Evolutionary conservation across 2,113 vertebrate species (phyloP), one percentile per base, ranked within the genome.

Genomic region (Vicugna pacos): DNA sequence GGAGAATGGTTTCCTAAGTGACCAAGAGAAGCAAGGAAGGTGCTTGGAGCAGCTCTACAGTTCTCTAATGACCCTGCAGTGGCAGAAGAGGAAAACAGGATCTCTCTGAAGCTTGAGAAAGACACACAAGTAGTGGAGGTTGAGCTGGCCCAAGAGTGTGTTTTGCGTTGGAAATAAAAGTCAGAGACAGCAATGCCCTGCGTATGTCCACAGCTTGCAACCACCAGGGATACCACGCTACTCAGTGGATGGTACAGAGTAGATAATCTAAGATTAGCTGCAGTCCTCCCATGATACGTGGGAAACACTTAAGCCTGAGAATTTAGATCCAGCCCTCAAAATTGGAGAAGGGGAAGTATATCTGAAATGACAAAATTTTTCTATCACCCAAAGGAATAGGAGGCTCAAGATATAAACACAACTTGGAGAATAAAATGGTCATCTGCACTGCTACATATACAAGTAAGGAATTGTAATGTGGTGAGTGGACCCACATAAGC

Each of bases 351-450:
- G 35, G 4, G 4, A 1, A 70, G 46, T 62, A 12, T 16, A 80
- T 54, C 46, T 80, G 64, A 80, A 72, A 70, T 77, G 28, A 89
- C n/a, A 82, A 75, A 72, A 87, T 20, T 56, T 82, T 88, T 89
- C 46, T 89, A 38, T 82, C 48, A 50, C 26, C n/a, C 32, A 83
- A 48, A 24, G 60, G 16, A 65, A 69, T 69, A 5, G 13, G 35
- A 67, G 32, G 16, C 10, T 75, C 15, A 88, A 82, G 48, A 35
- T 50, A 87, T 46, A 72, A 80, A 92, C 32, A 65, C 9, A 58
- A 20, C 46, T 89, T 17, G 30, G 46, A 28, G 46, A 81, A 67
- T 32, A 58, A 82, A 89, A 42, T 15, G 20, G 67, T 58, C 42
- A 22, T n/a, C 5, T 54, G 2, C 4, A 20, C 20, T 35, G 28